Evolutionary conservation across 2,113 vertebrate species (phyloP).

Genomic region (Mobula birostris): DNA sequence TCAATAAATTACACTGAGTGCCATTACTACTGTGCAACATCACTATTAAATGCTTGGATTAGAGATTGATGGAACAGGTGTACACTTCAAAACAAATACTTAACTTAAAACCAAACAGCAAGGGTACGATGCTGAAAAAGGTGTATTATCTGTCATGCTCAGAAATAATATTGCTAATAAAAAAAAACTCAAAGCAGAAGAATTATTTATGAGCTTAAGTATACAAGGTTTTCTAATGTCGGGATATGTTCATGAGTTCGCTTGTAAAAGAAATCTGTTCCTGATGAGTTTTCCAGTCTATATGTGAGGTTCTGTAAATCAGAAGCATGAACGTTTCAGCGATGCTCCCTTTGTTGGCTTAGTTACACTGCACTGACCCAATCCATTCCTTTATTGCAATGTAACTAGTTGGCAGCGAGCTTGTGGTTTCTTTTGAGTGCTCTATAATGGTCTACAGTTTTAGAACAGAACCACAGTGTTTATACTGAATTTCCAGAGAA

Average conservation of each 20-base stretch:
- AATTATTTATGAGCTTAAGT: background rate
- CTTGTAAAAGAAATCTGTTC: background rate
- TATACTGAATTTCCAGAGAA: slow-evolving; percentile 14
- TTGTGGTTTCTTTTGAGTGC: slow-evolving; percentile 24
- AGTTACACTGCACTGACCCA: slow-evolving; percentile 17
- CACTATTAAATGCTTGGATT: background rate
- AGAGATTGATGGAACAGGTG: background rate
- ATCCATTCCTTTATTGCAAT: slow-evolving; percentile 35
- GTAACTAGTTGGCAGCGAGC: slow-evolving; percentile 19
- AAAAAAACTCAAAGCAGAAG: background rate
- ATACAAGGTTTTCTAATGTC: background rate
- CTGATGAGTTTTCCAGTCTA: background rate
- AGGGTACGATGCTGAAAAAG: background rate
- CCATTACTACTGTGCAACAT: background rate
- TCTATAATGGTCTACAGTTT: slow-evolving; percentile 11
- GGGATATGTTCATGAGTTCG: background rate
- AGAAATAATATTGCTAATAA: background rate
- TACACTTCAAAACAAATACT: background rate
- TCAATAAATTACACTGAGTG: background rate
- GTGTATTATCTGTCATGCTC: background rate
- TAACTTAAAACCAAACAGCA: background rate
- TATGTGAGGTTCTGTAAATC: background rate
- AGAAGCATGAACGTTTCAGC: background rate
- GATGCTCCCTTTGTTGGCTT: slow-evolving; percentile 14
- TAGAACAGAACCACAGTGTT: slow-evolving; percentile 25